These are phyloP conservation scores for Hypsopygia costalis DNA, from an alignment of 2,888 invertebrate species.

Conservation along the genomic window DNA sequence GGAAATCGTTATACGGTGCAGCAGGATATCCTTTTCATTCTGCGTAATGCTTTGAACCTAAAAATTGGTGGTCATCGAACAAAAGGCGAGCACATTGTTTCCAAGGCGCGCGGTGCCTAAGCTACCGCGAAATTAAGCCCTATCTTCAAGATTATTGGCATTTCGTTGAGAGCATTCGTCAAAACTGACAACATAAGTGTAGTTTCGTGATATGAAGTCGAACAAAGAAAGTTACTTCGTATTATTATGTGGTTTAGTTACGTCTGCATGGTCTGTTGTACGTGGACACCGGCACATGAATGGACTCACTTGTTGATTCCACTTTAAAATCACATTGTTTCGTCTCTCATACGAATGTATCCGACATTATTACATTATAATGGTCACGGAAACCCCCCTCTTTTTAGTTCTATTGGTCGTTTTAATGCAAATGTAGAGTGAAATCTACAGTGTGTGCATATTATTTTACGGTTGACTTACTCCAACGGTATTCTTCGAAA, in stretches of 20 bases:
- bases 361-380: too few relatives aligned
- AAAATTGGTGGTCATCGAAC: constrained; percentile 1
- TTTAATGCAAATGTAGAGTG: too few relatives aligned
- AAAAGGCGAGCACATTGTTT: not conserved
- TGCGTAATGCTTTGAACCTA: not conserved
- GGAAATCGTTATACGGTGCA: not conserved
- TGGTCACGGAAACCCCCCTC: too few relatives aligned
- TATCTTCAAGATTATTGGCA: constrained; percentile 13
- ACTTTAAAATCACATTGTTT: not conserved
- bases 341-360: not conserved
- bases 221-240: constrained; percentile 17
- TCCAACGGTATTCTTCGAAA: too few relatives aligned
- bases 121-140: constrained; percentile 5
- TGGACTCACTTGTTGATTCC: not conserved
- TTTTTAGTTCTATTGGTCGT: too few relatives aligned
- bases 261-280: constrained; percentile 1
- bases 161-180: constrained; percentile 15
- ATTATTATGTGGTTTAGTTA: constrained; percentile 15
- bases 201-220: constrained; percentile 18
- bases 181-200: constrained; percentile 21
- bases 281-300: not conserved
- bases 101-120: not conserved
- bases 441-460: too few relatives aligned
- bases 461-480: too few relatives aligned
- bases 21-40: not conserved